Evolutionary conservation across 2,888 invertebrate species (phyloP), one percentile per base, ranked within the genome.

Genomic region (Lacanobia wlatinum): DNA sequence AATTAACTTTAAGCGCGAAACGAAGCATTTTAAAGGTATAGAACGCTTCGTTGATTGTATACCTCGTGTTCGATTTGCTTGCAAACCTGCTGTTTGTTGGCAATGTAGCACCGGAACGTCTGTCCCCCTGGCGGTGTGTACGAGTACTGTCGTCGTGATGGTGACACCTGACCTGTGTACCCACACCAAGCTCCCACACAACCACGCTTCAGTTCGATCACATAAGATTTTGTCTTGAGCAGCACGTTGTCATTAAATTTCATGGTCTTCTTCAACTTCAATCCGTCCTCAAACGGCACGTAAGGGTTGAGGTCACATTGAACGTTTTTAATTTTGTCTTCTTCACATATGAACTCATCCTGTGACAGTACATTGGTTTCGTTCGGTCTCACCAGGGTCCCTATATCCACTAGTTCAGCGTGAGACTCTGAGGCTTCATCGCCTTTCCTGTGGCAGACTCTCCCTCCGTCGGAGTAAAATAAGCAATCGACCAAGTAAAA

Each of bases 401-500:
- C 95, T 50, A 91, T 90, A 76, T 94, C 92, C 28, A 94, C 87
- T 46, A 96, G 89, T 76, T 91, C 87, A 67, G 89, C 82, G 79
- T 94, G 90, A 80, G 93, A 90, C 77, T 90, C 85, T 73, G n/a
- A 89, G 77, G 91, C 84, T 74, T 10, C 78, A 68, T 87, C 83
- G 63, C 86, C 90, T 84, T 93, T 94, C 82, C 87, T 94, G 78
- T 93, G 92, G 86, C 96, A 96, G 9, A 95, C 90, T 77, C 94
- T 92, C 64, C 90, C 91, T 74, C 92, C 91, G 70, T 93, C 92
- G 5, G 87, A 66, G 82, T 94, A 95, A 71, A 94, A 85, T 80
- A 96, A 92, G 86, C 96, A 96, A 86, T 96, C 95, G 58, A 93
- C 94, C 64, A 89, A 79, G 78, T 95, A 96, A 87, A 92, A 94